Percentiles rank a stretch among this genome's conserved stretches.
These are phyloP conservation scores for Trichogramma pretiosum DNA, from an alignment of 1,140 invertebrate genomes.

Conservation along the genomic window DNA sequence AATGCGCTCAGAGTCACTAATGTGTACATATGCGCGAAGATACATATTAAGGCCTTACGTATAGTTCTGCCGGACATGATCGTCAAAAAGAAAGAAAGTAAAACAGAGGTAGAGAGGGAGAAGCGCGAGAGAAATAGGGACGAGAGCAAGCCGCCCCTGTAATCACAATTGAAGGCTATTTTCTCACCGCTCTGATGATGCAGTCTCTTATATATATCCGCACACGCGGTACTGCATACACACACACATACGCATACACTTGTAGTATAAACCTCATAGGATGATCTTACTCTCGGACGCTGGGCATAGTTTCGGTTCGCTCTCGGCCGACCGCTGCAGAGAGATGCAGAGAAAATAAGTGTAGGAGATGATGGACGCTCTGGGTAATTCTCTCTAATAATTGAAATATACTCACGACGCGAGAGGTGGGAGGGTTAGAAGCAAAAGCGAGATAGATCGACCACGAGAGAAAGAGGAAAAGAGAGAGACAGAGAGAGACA, in stretches of 20 bases:
- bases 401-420: constrained; percentile 44
- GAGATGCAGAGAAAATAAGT: constrained; percentile 46
- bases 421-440: background rate
- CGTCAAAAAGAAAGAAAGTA: background rate
- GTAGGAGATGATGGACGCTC: constrained; percentile 45
- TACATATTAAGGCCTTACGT: too few species aligned
- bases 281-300: constrained; percentile 30
- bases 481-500: too few species aligned
- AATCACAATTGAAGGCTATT: constrained; percentile 49
- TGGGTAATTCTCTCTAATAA: constrained; percentile 48
- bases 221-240: too few species aligned
- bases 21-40: too few species aligned
- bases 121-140: constrained; percentile 15
- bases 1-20: too few species aligned
- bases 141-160: constrained; percentile 42
- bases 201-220: constrained; percentile 33
- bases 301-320: constrained; percentile 25
- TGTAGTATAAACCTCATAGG: constrained; percentile 39
- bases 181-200: constrained; percentile 48
- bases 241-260: too few species aligned
- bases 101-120: constrained; percentile 6
- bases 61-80: constrained; percentile 3
- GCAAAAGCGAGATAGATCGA: constrained; percentile 8
- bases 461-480: background rate
- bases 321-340: constrained; percentile 29